Conservation (phyloP, 2,113 vertebrate genomes). For the Hyla sarda region DNA sequence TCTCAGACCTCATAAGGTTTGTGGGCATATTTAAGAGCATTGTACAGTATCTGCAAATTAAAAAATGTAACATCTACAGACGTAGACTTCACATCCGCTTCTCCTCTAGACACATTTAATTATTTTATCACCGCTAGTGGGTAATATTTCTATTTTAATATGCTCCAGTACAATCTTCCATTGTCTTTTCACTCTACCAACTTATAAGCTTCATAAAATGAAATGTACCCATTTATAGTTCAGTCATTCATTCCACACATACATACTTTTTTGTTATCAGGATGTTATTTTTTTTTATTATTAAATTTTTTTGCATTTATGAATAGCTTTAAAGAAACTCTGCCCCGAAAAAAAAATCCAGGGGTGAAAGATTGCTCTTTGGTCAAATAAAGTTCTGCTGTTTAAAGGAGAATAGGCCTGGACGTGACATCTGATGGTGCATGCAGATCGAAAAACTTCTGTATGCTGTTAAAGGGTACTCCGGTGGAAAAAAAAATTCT, state of each 20-base stretch:
- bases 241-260: not conserved
- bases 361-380: too few relatives aligned
- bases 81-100: not conserved
- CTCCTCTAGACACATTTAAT: not conserved
- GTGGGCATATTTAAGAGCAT: not conserved
- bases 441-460: too few relatives aligned
- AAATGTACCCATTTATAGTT: not conserved
- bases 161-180: not conserved
- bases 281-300: not conserved
- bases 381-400: too few relatives aligned
- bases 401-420: too few relatives aligned
- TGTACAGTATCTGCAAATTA: not conserved
- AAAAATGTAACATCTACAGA: not conserved
- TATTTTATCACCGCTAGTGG: not conserved
- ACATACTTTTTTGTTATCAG: not conserved
- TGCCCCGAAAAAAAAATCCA: too few relatives aligned
- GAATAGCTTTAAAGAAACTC: not conserved
- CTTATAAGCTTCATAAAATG: not conserved
- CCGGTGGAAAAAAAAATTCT: too few relatives aligned
- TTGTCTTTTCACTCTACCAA: not conserved
- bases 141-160: not conserved
- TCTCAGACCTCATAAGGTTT: not conserved
- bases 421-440: too few relatives aligned
- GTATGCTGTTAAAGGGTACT: too few relatives aligned
- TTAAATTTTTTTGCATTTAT: not conserved